phyloP scores from a whole-genome alignment of 1,140 invertebrate genomes.

The Amyelois transitella region DNA sequence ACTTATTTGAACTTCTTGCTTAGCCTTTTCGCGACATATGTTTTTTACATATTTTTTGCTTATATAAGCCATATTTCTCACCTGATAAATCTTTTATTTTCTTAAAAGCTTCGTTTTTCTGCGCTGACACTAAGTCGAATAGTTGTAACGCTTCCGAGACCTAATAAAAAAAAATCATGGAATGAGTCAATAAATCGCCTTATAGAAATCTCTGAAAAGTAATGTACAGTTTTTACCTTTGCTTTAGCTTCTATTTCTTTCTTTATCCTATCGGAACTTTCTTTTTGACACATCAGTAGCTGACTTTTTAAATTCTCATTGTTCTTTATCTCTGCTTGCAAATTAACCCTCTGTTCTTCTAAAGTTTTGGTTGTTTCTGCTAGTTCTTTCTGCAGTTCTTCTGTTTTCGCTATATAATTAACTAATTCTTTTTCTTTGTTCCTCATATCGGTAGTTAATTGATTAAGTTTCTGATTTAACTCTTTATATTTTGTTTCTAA shows the following conservation, averaged over 20 bases:
- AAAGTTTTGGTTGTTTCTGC: slow-evolving; percentile 39
- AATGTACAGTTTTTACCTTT: slow-evolving; percentile 29
- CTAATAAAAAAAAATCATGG: slow-evolving; percentile 29
- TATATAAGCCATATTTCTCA: no score
- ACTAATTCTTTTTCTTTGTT: slow-evolving; percentile 44
- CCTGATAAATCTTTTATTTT: slow-evolving; percentile 44
- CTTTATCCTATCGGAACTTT: slow-evolving; percentile 39
- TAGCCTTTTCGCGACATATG: no score
- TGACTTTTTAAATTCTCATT: slow-evolving; percentile 45
- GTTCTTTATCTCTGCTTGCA: slow-evolving; percentile 42
- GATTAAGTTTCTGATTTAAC: slow-evolving; percentile 40
- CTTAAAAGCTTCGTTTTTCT: slow-evolving; percentile 55
- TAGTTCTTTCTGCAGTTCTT: slow-evolving; percentile 49
- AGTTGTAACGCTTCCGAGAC: slow-evolving; percentile 64
- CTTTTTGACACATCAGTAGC: slow-evolving; percentile 37
- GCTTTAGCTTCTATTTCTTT: slow-evolving; percentile 60
- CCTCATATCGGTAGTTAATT: slow-evolving; percentile 41
- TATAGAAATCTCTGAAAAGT: neutral
- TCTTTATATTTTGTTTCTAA: slow-evolving; percentile 63
- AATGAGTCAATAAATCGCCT: no score
- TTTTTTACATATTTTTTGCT: neutral
- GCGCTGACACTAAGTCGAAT: slow-evolving; percentile 47
- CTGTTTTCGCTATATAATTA: slow-evolving; percentile 53
- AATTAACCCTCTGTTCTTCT: slow-evolving; percentile 48
- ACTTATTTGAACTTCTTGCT: neutral